Conservation (phyloP, 2,888 invertebrate genomes). For the Neoscelio sp. region DNA sequence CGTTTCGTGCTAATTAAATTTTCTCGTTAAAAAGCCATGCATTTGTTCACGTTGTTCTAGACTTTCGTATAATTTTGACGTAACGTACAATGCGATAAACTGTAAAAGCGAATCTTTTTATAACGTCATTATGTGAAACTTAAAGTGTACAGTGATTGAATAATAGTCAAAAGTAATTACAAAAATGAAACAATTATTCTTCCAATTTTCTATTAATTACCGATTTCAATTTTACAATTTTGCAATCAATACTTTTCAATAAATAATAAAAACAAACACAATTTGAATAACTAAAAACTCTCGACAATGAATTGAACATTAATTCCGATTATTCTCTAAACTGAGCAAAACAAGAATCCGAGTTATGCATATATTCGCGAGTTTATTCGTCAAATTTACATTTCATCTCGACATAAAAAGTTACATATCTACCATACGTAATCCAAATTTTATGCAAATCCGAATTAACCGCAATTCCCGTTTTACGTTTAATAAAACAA, state of each 20-base stretch:
- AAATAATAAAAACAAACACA: conserved; percentile 1
- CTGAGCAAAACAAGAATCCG: not conserved
- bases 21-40: conserved; percentile 19
- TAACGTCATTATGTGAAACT: conserved; percentile 27
- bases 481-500: conserved; percentile 21
- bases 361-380: conserved; percentile 18
- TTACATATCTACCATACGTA: conserved; percentile 12
- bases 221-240: conserved; percentile 15
- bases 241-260: conserved; percentile 8
- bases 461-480: not conserved
- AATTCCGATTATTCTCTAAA: not conserved
- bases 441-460: conserved; percentile 34
- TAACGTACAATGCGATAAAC: conserved; percentile 4
- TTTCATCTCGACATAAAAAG: conserved; percentile 29
- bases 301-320: conserved; percentile 26
- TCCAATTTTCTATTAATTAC: conserved; percentile 22
- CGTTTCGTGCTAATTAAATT: conserved; percentile 24
- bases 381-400: conserved; percentile 11
- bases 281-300: not conserved
- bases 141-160: conserved; percentile 18
- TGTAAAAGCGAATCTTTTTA: conserved; percentile 1
- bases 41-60: conserved; percentile 1
- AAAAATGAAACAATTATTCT: no score
- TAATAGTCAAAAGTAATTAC: conserved; percentile 15
- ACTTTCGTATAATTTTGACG: conserved; percentile 7